phyloP scores from a whole-genome alignment of 1,140 invertebrate genomes.

The Apis cerana region DNA sequence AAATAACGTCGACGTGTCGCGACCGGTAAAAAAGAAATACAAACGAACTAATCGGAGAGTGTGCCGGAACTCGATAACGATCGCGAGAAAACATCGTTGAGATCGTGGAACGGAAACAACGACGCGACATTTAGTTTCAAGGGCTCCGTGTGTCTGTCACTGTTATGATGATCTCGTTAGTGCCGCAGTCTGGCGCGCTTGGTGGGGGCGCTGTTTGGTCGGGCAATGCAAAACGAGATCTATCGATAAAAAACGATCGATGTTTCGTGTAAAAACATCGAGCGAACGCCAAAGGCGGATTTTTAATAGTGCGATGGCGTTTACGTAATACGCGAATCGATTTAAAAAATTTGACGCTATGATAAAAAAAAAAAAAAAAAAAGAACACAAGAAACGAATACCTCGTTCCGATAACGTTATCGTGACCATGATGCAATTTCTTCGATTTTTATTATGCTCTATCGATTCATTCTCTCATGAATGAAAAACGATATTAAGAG shows the following conservation, averaged over 20 bases:
- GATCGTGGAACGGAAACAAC: background rate
- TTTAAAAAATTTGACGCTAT: background rate
- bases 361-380: background rate
- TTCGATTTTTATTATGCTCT: background rate
- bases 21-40: background rate
- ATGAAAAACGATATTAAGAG: too few relatives aligned
- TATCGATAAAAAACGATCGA: constrained; percentile 2
- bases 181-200: background rate
- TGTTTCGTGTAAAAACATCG: background rate
- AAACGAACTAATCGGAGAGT: background rate
- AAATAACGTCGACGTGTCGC: constrained; percentile 7
- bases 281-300: background rate
- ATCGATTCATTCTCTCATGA: background rate
- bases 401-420: constrained; percentile 21
- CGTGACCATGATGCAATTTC: constrained; percentile 13
- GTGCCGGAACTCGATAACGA: background rate
- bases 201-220: background rate
- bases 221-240: background rate
- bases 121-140: background rate
- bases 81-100: background rate
- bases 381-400: background rate
- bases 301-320: background rate
- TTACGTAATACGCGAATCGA: constrained; percentile 4
- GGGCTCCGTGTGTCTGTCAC: background rate
- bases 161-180: background rate